These are phyloP conservation scores for Campoletis sonorensis DNA, from an alignment of 1,140 invertebrate species.

Conservation along the genomic window DNA sequence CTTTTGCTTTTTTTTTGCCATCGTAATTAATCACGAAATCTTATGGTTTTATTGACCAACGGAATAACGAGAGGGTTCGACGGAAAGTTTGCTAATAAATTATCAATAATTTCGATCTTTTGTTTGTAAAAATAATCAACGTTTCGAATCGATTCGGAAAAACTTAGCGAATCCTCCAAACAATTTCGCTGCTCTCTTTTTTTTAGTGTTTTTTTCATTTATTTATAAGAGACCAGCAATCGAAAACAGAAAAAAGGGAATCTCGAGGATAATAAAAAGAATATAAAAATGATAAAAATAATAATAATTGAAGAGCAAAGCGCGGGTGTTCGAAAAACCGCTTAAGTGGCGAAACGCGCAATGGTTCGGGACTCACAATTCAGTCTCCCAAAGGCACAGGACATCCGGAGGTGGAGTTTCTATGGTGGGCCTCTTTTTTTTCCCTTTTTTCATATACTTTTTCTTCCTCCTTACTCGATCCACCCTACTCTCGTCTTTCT, in stretches of 20 bases:
- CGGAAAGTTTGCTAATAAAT: no score
- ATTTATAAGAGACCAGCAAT: no score
- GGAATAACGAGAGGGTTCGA: no score
- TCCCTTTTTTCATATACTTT: slow-evolving; percentile 51
- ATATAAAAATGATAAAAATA: background rate
- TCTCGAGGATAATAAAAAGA: background rate
- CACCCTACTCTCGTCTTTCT: slow-evolving; percentile 41
- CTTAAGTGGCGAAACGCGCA: slow-evolving; percentile 62
- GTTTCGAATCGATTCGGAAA: no score
- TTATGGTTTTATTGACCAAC: no score
- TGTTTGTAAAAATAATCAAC: no score
- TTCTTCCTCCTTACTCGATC: slow-evolving; percentile 53
- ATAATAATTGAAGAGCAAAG: slow-evolving; percentile 18
- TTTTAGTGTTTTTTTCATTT: no score
- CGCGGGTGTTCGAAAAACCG: slow-evolving; percentile 54
- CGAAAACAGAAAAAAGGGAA: no score
- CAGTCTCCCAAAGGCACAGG: slow-evolving; percentile 56
- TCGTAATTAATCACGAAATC: background rate
- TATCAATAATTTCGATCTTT: no score
- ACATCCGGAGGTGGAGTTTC: slow-evolving; percentile 70
- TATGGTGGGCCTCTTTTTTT: slow-evolving; percentile 54
- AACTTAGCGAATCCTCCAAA: no score
- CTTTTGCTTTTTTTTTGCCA: slow-evolving; percentile 6
- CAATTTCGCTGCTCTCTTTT: no score
- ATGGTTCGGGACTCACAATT: slow-evolving; percentile 58